These are phyloP conservation scores for Bombus confusus DNA, from an alignment of 1,140 invertebrate genomes.

Conservation along the genomic window DNA sequence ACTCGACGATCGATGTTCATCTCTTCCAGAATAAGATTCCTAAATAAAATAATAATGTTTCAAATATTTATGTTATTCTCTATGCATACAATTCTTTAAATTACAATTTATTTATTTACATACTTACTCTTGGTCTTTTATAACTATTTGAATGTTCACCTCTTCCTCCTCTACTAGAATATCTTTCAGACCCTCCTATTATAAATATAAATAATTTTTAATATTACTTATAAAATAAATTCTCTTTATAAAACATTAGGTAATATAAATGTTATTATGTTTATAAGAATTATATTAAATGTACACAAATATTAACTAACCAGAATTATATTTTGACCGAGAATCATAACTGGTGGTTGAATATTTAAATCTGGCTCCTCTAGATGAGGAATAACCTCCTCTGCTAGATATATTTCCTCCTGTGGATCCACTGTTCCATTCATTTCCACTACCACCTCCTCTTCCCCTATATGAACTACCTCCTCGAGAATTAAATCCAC, in stretches of 20 bases:
- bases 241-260: neutral
- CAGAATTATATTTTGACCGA: slow-evolving; percentile 77
- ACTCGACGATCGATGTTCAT: slow-evolving; percentile 77
- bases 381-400: slow-evolving; percentile 76
- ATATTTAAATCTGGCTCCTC: slow-evolving; percentile 78
- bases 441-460: slow-evolving; percentile 71
- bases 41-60: slow-evolving; percentile 52
- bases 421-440: slow-evolving; percentile 68
- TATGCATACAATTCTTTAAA: neutral
- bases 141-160: slow-evolving; percentile 79
- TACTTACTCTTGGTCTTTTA: slow-evolving; percentile 76
- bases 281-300: neutral
- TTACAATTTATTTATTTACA: neutral
- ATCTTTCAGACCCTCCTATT: slow-evolving; percentile 74
- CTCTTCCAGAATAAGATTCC: slow-evolving; percentile 77
- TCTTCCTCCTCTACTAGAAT: slow-evolving; percentile 76
- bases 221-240: neutral
- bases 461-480: slow-evolving; percentile 76
- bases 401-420: slow-evolving; percentile 68
- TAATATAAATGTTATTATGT: neutral
- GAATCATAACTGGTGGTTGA: slow-evolving; percentile 76
- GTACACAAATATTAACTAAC: slow-evolving; percentile 58
- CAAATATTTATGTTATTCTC: neutral
- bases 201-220: slow-evolving; percentile 26
- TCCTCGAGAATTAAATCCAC: slow-evolving; percentile 77